Evolutionary conservation across 2,797 vertebrate species (phyloP), one percentile per base, ranked within the genome.

Genomic region (Phaenicophaeus curvirostris): DNA sequence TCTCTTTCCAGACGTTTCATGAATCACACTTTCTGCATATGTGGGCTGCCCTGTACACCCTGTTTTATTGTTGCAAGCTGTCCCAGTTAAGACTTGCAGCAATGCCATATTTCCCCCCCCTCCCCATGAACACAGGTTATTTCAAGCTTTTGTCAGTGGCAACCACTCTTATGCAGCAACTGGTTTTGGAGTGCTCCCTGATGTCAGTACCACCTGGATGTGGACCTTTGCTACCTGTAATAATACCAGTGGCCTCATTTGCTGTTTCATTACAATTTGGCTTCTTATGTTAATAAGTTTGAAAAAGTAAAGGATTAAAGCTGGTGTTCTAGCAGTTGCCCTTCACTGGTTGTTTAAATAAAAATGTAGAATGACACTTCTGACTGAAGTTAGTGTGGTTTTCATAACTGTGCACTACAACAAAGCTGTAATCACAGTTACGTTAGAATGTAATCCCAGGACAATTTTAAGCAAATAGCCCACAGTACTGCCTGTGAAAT

Each of bases 181-280:
- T 98, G 98, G 98, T 98, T 98, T 98, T 98, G 98, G 98, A 98
- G 98, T 98, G 98, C 98, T 97, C 98, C 97, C 98, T 98, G 98
- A 98, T 98, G 98, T 98, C 98, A 97, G 93, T 98, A 96, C 97
- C 98, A 98, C 97, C 97, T 96, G 97, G 98, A 98, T 97, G 98
- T 98, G 98, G 98, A 98, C 98, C 97, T 98, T 98, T 97, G 98
- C 98, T 98, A 98, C 98, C 97, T 98, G 98, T 98, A 98, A 98
- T 98, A 98, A 98, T 98, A 98, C 98, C 98, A 98, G 98, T 99
- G 98, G 98, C 98, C 98, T 98, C 98, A 98, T 98, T 98, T 98
- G 98, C 98, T 98, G 96, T 98, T 98, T 98, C 97, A 98, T 99
- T 99, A 98, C 98, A 89, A 98, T 99, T 99, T 98, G 98, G 98